These are phyloP conservation scores for Melangyna quadrimaculata DNA, from an alignment of 2,888 invertebrate species.

Conservation along the genomic window DNA sequence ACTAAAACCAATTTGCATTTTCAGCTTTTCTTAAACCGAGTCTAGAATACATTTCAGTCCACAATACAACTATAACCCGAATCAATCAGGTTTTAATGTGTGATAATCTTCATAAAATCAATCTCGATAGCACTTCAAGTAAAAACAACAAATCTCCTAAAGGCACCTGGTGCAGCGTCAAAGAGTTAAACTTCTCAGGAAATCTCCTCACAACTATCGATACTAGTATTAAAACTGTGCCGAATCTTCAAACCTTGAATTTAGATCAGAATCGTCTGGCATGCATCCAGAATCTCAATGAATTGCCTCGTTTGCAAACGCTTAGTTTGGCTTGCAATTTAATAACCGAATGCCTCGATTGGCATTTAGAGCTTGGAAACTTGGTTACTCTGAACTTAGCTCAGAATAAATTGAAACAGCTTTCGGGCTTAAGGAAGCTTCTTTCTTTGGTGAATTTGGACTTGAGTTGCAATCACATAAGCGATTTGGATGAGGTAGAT, in stretches of 20 bases:
- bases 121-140: slow-evolving; percentile 32
- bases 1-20: neutral
- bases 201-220: slow-evolving; percentile 91
- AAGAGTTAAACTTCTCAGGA: slow-evolving; percentile 88
- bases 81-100: slow-evolving; percentile 91
- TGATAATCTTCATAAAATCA: slow-evolving; percentile 89
- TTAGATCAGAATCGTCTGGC: slow-evolving; percentile 90
- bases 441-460: slow-evolving; percentile 93
- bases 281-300: slow-evolving; percentile 88
- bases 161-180: slow-evolving; percentile 85
- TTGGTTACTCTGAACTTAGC: slow-evolving; percentile 92
- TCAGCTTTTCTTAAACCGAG: slow-evolving; percentile 77
- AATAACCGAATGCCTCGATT: slow-evolving; percentile 86
- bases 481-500: slow-evolving; percentile 90
- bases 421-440: slow-evolving; percentile 89
- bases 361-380: slow-evolving; percentile 94
- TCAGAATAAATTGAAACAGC: slow-evolving; percentile 89
- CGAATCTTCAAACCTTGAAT: slow-evolving; percentile 86
- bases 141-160: slow-evolving; percentile 78
- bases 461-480: slow-evolving; percentile 92
- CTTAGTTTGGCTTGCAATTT: slow-evolving; percentile 91
- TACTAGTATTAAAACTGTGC: slow-evolving; percentile 89
- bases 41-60: slow-evolving; percentile 81
- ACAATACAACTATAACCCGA: slow-evolving; percentile 79
- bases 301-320: slow-evolving; percentile 88